These are phyloP conservation scores for Rotaria sp. DNA, from an alignment of 2,888 invertebrate genomes.

Conservation along the genomic window DNA sequence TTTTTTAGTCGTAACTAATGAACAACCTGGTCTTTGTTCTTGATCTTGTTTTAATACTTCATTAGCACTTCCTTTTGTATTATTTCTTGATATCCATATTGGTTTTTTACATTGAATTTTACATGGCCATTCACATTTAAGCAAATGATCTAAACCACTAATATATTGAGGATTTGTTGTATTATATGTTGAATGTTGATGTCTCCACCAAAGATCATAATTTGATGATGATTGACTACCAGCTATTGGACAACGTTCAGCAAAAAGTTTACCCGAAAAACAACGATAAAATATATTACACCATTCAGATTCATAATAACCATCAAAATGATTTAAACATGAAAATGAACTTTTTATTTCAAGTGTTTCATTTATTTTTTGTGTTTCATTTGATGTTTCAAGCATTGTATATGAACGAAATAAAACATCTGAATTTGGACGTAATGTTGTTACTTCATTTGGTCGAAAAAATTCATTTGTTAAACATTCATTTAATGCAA, in stretches of 20 bases:
- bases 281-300: constrained; percentile 41
- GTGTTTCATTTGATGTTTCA: background rate
- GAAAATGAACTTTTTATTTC: constrained; percentile 33
- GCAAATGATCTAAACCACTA: constrained; percentile 30
- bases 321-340: constrained; percentile 31
- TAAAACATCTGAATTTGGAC: background rate
- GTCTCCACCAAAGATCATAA: constrained; percentile 41
- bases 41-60: constrained; percentile 12
- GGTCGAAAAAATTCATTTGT: constrained; percentile 26
- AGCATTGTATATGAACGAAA: constrained; percentile 24
- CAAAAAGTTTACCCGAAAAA: constrained; percentile 35
- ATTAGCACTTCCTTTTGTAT: background rate
- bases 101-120: constrained; percentile 38
- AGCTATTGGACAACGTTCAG: constrained; percentile 34
- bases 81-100: constrained; percentile 31
- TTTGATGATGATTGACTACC: background rate
- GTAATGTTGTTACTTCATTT: background rate
- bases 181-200: constrained; percentile 33
- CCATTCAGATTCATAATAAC: constrained; percentile 41
- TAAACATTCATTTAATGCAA: constrained; percentile 31
- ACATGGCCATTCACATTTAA: constrained; percentile 39
- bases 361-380: background rate
- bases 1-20: background rate
- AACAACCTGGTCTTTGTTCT: constrained; percentile 33
- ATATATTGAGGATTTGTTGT: constrained; percentile 4